Conservation (phyloP, 2,797 vertebrate species). For the Carduelis carduelis region DNA sequence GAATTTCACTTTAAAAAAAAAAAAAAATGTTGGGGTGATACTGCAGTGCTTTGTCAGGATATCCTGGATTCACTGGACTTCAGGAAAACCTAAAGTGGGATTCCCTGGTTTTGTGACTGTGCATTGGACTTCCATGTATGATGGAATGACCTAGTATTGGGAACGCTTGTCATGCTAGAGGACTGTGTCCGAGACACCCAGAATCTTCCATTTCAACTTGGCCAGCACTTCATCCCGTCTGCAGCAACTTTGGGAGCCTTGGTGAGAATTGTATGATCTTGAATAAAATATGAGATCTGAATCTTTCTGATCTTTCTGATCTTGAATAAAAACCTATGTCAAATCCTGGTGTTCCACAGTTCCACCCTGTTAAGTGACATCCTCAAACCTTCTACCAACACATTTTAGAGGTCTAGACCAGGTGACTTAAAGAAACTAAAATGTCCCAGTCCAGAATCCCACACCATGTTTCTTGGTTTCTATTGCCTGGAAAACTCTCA, state of each 20-base stretch:
- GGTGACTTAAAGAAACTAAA: background rate
- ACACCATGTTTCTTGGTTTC: background rate
- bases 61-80: background rate
- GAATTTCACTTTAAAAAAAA: background rate
- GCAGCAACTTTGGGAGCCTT: background rate
- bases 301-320: background rate
- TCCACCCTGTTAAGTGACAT: background rate
- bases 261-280: background rate
- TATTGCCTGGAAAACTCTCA: background rate
- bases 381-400: background rate
- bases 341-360: background rate
- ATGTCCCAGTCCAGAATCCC: background rate
- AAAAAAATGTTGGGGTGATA: background rate
- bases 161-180: background rate
- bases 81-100: background rate
- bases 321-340: background rate
- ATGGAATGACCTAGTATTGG: background rate
- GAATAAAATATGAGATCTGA: background rate
- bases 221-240: background rate
- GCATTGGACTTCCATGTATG: background rate
- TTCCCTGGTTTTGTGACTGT: background rate
- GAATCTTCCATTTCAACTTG: background rate
- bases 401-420: background rate
- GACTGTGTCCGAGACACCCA: background rate
- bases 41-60: background rate